A percentile compares a stretch with the other conserved stretches of the same genome.
Evolutionary conservation across 2,888 invertebrate species (phyloP).

Genomic region (Halictus quadricinctus): DNA sequence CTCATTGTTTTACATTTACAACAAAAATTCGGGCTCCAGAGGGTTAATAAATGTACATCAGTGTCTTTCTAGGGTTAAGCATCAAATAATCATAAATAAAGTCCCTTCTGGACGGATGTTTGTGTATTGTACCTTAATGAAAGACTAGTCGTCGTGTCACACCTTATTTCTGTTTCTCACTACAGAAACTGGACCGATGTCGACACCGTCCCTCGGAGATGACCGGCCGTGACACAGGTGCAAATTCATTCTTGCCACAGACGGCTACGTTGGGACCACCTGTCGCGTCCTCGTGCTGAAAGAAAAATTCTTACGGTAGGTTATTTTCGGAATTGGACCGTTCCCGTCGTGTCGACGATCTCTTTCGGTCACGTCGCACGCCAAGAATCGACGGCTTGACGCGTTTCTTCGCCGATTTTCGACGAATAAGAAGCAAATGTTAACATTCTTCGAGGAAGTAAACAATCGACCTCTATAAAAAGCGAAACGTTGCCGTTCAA

Average conservation of each 20-base stretch:
- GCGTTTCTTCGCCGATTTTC: conserved; percentile 14
- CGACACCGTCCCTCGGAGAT: not conserved
- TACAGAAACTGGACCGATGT: not conserved
- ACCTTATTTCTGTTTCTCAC: not conserved
- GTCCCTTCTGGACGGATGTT: not conserved
- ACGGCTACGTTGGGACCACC: conserved; percentile 7
- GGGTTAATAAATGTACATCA: too few relatives aligned
- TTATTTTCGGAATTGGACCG: conserved; percentile 38
- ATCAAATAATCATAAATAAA: not conserved
- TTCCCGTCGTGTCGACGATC: conserved; percentile 15
- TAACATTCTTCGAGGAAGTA: not conserved
- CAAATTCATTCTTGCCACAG: not conserved
- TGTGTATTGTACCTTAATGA: not conserved
- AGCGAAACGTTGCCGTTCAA: not conserved
- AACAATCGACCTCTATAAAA: not conserved
- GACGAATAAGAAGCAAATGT: conserved; percentile 20
- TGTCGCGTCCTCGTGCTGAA: not conserved
- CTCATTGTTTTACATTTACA: too few relatives aligned
- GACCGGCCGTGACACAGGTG: conserved; percentile 31
- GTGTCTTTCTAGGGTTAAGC: too few relatives aligned
- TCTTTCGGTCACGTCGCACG: not conserved
- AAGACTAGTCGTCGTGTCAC: not conserved
- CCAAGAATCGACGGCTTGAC: not conserved
- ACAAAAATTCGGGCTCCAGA: too few relatives aligned
- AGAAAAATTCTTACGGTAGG: conserved; percentile 13